Percentiles rank a stretch among this genome's conserved stretches.
These are phyloP conservation scores for Lithophane leautieri DNA, from an alignment of 2,888 invertebrate genomes.

Conservation along the genomic window DNA sequence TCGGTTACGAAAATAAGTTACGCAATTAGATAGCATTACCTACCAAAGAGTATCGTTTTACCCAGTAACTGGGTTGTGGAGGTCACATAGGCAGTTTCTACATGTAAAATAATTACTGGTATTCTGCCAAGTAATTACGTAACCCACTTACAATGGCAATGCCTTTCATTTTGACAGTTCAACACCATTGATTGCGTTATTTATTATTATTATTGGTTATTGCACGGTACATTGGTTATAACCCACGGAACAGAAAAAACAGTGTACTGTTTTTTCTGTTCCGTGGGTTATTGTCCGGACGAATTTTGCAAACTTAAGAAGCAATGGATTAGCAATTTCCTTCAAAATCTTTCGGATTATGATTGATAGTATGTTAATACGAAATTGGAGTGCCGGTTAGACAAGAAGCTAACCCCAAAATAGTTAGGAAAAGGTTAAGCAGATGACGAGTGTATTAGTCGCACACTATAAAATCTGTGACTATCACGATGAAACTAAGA, in stretches of 20 bases:
- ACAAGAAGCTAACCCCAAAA: not conserved
- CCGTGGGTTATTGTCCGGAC: not conserved
- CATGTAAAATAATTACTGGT: not conserved
- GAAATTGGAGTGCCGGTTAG: not conserved
- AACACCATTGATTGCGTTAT: not conserved
- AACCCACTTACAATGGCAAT: not conserved
- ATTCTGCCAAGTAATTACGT: not conserved
- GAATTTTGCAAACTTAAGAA: not conserved
- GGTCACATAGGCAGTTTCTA: not conserved
- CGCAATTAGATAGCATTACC: too few species aligned
- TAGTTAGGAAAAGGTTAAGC: not conserved
- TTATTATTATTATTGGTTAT: too few species aligned
- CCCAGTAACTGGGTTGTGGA: not conserved
- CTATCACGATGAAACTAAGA: not conserved
- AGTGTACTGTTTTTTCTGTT: too few species aligned
- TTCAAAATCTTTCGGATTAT: not conserved
- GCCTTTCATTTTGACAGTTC: not conserved
- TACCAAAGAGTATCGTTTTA: too few species aligned
- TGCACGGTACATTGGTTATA: too few species aligned
- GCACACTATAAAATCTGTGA: not conserved
- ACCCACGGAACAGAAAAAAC: too few species aligned
- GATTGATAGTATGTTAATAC: not conserved
- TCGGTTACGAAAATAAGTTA: too few species aligned
- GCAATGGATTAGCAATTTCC: not conserved
- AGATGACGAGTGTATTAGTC: too few species aligned